These are phyloP conservation scores for Magallana ariakensis DNA, from an alignment of 1,140 invertebrate genomes.

Conservation along the genomic window DNA sequence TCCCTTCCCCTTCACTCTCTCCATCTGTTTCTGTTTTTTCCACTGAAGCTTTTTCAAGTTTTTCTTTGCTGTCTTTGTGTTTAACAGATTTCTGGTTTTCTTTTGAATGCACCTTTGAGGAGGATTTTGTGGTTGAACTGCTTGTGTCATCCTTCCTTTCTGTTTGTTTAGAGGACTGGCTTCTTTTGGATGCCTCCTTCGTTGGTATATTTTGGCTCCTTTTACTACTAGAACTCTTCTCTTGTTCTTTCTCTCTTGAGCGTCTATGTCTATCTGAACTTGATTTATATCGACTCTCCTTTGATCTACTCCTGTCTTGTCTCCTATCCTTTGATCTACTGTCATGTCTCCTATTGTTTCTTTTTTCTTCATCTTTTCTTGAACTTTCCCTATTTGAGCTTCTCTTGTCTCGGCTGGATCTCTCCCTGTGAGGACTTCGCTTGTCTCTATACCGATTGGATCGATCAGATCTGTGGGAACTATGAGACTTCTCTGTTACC, in stretches of 20 bases:
- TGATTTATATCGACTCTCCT: background rate
- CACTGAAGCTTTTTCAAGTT: background rate
- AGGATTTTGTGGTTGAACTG: background rate
- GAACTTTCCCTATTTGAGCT: background rate
- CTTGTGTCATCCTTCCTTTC: background rate
- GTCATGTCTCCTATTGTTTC: background rate
- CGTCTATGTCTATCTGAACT: background rate
- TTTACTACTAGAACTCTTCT: background rate
- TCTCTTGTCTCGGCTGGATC: background rate
- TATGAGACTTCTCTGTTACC: background rate
- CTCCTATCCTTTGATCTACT: background rate
- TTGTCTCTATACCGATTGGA: background rate
- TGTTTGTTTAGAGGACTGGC: background rate
- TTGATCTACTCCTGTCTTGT: conserved; percentile 9
- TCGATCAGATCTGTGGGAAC: background rate
- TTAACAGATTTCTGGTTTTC: background rate
- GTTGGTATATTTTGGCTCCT: background rate
- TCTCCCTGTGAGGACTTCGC: conserved; percentile 3
- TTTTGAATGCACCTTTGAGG: background rate
- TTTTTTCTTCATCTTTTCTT: conserved; percentile 3
- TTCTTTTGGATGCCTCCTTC: background rate
- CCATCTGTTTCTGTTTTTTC: conserved; percentile 10
- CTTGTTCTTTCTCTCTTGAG: background rate
- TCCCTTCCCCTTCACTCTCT: conserved; percentile 7
- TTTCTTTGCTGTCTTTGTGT: background rate